These are phyloP conservation scores for Helostoma temminkii DNA, from an alignment of 2,797 vertebrate species.

Conservation along the genomic window DNA sequence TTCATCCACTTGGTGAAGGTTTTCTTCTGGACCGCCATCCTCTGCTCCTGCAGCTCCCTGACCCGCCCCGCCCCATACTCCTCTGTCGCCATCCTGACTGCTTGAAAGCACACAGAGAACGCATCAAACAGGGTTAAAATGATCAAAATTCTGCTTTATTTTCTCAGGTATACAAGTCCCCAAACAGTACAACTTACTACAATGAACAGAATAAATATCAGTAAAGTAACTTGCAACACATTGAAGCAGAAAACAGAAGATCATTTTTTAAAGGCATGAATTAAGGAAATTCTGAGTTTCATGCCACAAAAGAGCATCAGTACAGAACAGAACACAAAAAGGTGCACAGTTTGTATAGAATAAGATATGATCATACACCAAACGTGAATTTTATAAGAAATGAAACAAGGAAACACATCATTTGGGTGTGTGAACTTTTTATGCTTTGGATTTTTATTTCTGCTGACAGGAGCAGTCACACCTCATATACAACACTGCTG, in stretches of 20 bases:
- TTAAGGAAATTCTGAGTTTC: no score
- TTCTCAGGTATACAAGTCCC: background rate
- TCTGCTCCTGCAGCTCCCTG: constrained; percentile 90
- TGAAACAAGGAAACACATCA: background rate
- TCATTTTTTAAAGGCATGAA: no score
- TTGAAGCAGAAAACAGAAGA: no score
- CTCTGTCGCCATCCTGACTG: constrained; percentile 77
- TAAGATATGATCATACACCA: no score
- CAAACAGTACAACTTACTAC: no score
- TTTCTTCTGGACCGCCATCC: constrained; percentile 91
- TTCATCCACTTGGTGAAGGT: constrained; percentile 97
- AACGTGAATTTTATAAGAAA: no score
- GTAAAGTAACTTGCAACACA: background rate
- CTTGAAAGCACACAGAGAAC: background rate
- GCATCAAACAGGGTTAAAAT: background rate
- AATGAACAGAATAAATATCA: background rate
- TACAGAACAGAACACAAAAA: no score
- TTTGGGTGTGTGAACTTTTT: background rate
- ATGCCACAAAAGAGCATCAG: no score
- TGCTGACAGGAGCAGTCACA: constrained; percentile 27
- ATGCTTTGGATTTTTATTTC: background rate
- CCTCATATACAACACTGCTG: background rate
- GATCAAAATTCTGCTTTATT: no score
- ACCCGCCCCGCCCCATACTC: constrained; percentile 88
- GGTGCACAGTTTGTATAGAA: no score